Evolutionary conservation across 2,888 invertebrate genomes (phyloP).

Genomic region (Mesopsocus fuscifrons): DNA sequence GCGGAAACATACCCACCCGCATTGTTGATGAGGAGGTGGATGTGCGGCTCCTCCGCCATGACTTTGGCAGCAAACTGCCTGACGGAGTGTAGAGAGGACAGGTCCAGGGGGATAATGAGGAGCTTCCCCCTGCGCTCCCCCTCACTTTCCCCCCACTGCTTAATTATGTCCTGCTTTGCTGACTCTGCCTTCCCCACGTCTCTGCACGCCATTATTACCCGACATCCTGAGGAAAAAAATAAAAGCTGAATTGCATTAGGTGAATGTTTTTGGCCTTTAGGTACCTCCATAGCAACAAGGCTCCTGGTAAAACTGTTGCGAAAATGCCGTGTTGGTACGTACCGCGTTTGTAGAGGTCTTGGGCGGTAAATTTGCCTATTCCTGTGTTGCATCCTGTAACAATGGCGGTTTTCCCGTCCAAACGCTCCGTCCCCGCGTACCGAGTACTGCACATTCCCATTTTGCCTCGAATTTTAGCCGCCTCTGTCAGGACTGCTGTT

Average conservation of each 20-base stretch:
- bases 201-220: slow-evolving; percentile 37
- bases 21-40: slow-evolving; percentile 23
- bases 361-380: slow-evolving; percentile 21
- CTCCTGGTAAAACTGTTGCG: too few relatives aligned
- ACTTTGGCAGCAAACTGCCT: slow-evolving; percentile 25
- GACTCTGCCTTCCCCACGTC: slow-evolving; percentile 30
- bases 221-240: slow-evolving; percentile 32
- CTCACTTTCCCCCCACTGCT: too few relatives aligned
- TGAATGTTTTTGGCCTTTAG: too few relatives aligned
- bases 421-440: slow-evolving; percentile 12
- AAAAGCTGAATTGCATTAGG: too few relatives aligned
- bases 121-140: not conserved
- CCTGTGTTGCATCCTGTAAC: slow-evolving; percentile 26
- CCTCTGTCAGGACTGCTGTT: too few relatives aligned
- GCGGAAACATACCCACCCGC: too few relatives aligned
- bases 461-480: too few relatives aligned
- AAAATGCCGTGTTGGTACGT: too few relatives aligned
- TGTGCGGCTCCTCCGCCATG: slow-evolving; percentile 18
- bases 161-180: slow-evolving; percentile 32
- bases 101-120: slow-evolving; percentile 26
- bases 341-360: slow-evolving; percentile 22
- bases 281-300: too few relatives aligned
- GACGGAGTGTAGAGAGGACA: slow-evolving; percentile 25
- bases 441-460: not conserved
- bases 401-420: slow-evolving; percentile 27